These are phyloP conservation scores for Cerceris rybyensis DNA, from an alignment of 2,888 invertebrate species.

Conservation along the genomic window DNA sequence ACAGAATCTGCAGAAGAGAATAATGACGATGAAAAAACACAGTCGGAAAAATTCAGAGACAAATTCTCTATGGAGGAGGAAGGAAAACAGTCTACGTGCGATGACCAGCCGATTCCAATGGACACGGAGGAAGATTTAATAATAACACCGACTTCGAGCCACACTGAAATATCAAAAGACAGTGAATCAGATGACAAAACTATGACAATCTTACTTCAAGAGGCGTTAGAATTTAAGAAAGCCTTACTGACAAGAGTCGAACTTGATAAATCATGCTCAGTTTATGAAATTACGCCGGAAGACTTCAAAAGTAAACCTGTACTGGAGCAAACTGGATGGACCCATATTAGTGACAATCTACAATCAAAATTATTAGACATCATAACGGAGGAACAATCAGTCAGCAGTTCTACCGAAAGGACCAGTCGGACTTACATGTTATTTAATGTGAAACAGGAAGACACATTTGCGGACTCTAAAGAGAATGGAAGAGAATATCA, in stretches of 20 bases:
- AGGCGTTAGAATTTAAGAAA: slow-evolving; percentile 67
- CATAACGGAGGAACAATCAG: slow-evolving; percentile 73
- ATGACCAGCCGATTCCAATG: slow-evolving; percentile 23
- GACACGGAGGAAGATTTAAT: slow-evolving; percentile 54
- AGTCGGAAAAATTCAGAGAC: background rate
- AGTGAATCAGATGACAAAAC: slow-evolving; percentile 67
- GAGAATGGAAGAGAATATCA: background rate
- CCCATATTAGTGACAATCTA: slow-evolving; percentile 46
- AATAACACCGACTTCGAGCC: slow-evolving; percentile 53
- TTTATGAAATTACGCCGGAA: slow-evolving; percentile 16
- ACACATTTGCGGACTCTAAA: background rate
- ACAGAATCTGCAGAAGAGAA: slow-evolving; percentile 16
- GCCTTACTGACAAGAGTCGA: slow-evolving; percentile 62
- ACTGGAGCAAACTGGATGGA: background rate
- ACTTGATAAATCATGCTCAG: slow-evolving; percentile 32
- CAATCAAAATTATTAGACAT: slow-evolving; percentile 69
- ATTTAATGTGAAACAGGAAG: slow-evolving; percentile 43
- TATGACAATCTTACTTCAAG: slow-evolving; percentile 62
- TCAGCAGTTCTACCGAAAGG: slow-evolving; percentile 63
- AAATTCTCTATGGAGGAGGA: background rate
- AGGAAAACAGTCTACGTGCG: background rate
- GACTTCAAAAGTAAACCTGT: background rate
- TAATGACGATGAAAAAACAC: background rate
- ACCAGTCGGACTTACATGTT: slow-evolving; percentile 47
- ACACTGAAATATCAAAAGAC: slow-evolving; percentile 57